Percentiles rank a stretch among this genome's conserved stretches.
These are phyloP conservation scores for Rutilus rutilus DNA, from an alignment of 2,113 vertebrate species.

Conservation along the genomic window DNA sequence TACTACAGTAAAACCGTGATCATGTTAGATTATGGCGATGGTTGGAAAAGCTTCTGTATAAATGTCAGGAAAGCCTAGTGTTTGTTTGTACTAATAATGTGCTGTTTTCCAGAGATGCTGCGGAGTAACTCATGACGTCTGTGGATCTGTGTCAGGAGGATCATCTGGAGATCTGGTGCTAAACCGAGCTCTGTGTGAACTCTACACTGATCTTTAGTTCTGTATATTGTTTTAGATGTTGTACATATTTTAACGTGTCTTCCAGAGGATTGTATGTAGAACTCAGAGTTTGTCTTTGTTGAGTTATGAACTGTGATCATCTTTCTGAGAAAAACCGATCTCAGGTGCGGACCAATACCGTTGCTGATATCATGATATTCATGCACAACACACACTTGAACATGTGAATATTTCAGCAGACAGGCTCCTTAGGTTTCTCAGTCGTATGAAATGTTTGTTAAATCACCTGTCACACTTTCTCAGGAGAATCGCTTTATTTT, in stretches of 20 bases:
- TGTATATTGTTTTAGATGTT: neutral
- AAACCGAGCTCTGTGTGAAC: neutral
- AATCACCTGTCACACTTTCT: neutral
- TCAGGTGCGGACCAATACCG: neutral
- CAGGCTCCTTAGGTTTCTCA: neutral
- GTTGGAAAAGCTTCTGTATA: neutral
- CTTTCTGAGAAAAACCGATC: neutral
- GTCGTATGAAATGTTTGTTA: neutral
- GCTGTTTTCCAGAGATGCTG: no score
- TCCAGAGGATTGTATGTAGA: neutral
- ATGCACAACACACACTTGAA: neutral
- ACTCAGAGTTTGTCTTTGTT: neutral
- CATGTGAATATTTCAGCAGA: neutral
- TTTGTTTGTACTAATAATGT: no score
- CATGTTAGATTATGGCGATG: neutral
- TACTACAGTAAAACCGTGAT: neutral
- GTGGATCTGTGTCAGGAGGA: no score
- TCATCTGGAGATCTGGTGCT: no score
- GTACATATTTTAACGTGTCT: conserved; percentile 1
- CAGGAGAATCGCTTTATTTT: conserved; percentile 9
- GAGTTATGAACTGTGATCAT: neutral
- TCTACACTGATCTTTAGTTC: neutral
- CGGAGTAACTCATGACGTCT: no score
- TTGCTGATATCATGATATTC: neutral
- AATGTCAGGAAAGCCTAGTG: no score